phyloP scores from a whole-genome alignment of 2,797 vertebrate genomes.

The Fratercula arctica region DNA sequence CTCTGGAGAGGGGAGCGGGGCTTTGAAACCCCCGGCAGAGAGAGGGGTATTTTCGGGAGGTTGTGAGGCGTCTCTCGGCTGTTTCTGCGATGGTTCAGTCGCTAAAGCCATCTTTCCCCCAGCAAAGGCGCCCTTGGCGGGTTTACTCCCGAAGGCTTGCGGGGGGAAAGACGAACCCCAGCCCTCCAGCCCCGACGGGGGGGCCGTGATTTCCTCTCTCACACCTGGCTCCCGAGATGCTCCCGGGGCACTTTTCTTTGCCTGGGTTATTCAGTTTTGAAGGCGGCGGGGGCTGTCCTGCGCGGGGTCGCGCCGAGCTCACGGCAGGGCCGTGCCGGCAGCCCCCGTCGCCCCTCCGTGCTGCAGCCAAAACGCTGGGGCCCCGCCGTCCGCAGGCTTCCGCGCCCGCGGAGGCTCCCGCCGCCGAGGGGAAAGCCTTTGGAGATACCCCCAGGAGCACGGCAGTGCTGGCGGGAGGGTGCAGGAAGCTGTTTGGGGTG shows the following conservation, averaged over 20 bases:
- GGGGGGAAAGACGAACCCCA: conserved; percentile 26
- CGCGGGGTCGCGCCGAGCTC: conserved; percentile 87
- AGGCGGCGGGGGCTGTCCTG: conserved; percentile 85
- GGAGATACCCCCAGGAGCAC: neutral
- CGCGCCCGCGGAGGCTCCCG: conserved; percentile 28
- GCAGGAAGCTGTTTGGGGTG: neutral
- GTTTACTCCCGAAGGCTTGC: neutral
- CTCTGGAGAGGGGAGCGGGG: neutral
- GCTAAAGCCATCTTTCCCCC: conserved; percentile 9
- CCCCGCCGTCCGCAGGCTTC: neutral
- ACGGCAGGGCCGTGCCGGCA: conserved; percentile 65
- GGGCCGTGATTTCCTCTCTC: conserved; percentile 58
- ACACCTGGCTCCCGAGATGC: conserved; percentile 62
- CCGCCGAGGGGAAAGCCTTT: neutral
- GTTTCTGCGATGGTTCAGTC: neutral
- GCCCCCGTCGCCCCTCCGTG: conserved; percentile 67
- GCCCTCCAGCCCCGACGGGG: conserved; percentile 59
- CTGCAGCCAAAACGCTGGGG: conserved; percentile 16
- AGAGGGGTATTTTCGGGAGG: neutral
- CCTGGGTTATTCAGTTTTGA: conserved; percentile 86
- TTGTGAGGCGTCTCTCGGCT: neutral
- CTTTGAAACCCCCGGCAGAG: neutral
- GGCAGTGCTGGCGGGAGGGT: neutral
- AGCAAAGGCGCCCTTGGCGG: neutral
- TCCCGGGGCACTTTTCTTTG: conserved; percentile 78